Evolutionary conservation across 2,888 invertebrate species (phyloP).

Genomic region (Liopterus haemorrhoidalis): DNA sequence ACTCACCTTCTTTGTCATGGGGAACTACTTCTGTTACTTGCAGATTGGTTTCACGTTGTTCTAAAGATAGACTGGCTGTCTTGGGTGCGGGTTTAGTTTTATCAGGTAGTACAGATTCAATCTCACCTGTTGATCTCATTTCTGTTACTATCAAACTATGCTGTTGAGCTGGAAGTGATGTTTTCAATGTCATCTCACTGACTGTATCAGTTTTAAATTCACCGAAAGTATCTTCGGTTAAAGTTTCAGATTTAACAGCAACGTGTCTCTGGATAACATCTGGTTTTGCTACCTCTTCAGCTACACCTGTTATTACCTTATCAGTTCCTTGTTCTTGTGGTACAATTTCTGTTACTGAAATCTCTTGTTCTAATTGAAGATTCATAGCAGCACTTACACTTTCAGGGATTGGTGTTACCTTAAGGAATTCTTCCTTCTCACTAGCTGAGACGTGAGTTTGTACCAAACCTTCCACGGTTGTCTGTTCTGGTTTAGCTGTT

Average conservation of each 20-base stretch:
- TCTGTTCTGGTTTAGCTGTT: slow-evolving; percentile 40
- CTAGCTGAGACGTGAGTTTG: slow-evolving; percentile 35
- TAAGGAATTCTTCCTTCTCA: slow-evolving; percentile 38
- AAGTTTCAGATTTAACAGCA: slow-evolving; percentile 44
- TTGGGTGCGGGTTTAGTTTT: slow-evolving; percentile 45
- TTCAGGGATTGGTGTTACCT: slow-evolving; percentile 26
- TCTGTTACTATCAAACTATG: slow-evolving; percentile 51
- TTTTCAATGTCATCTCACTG: slow-evolving; percentile 36
- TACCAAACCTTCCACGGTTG: slow-evolving; percentile 44
- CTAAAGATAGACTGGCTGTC: slow-evolving; percentile 43
- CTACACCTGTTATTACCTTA: slow-evolving; percentile 42
- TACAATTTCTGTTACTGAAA: slow-evolving; percentile 44
- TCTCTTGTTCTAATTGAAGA: slow-evolving; percentile 34
- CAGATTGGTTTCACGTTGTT: slow-evolving; percentile 43
- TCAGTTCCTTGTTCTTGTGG: slow-evolving; percentile 36
- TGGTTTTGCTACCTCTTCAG: slow-evolving; percentile 46
- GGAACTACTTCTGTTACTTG: slow-evolving; percentile 47
- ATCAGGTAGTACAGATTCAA: slow-evolving; percentile 45
- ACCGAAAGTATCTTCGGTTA: slow-evolving; percentile 35
- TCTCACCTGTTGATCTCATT: slow-evolving; percentile 46
- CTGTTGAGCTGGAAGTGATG: slow-evolving; percentile 38
- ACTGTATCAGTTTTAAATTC: slow-evolving; percentile 31
- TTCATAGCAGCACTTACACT: slow-evolving; percentile 18
- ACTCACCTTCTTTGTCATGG: slow-evolving; percentile 50
- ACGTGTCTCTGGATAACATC: slow-evolving; percentile 46